Evolutionary conservation across 2,888 invertebrate genomes (phyloP).

Genomic region (Lasiommata megera): DNA sequence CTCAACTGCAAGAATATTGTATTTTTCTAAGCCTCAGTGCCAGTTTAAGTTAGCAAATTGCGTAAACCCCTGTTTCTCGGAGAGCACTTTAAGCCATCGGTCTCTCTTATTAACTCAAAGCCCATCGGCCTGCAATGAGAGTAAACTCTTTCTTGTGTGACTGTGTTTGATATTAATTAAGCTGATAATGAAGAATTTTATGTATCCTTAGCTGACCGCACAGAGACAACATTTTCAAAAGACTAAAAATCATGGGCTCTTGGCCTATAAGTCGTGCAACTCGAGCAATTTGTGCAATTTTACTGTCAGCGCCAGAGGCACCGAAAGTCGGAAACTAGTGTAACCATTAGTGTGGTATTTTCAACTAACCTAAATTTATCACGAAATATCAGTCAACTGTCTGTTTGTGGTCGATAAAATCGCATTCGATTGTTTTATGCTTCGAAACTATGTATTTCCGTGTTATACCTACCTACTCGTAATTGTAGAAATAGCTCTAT

Average conservation of each 20-base stretch:
- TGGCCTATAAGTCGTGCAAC: conserved; percentile 25
- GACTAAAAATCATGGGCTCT: neutral
- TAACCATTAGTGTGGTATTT: conserved; percentile 29
- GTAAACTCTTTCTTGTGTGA: too few species aligned
- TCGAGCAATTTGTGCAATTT: conserved; percentile 34
- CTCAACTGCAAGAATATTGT: too few species aligned
- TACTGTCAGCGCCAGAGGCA: conserved; percentile 30
- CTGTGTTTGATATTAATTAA: too few species aligned
- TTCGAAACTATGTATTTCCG: conserved; percentile 6
- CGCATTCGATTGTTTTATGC: conserved; percentile 15
- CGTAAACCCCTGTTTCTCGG: too few species aligned
- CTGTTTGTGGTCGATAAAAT: conserved; percentile 20
- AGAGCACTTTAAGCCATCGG: too few species aligned
- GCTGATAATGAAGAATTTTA: too few species aligned
- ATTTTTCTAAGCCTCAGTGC: too few species aligned
- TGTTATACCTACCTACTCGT: neutral
- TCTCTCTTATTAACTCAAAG: too few species aligned
- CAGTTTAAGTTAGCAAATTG: too few species aligned
- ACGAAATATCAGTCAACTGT: conserved; percentile 30
- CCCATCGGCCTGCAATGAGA: too few species aligned
- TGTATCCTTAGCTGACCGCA: too few species aligned
- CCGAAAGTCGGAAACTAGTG: conserved; percentile 29
- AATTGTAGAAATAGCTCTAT: too few species aligned
- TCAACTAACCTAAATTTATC: conserved; percentile 25
- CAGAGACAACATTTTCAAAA: conserved; percentile 19